These are phyloP conservation scores for Gallinago paraguaiae DNA, from an alignment of 2,113 vertebrate species.

Conservation along the genomic window DNA sequence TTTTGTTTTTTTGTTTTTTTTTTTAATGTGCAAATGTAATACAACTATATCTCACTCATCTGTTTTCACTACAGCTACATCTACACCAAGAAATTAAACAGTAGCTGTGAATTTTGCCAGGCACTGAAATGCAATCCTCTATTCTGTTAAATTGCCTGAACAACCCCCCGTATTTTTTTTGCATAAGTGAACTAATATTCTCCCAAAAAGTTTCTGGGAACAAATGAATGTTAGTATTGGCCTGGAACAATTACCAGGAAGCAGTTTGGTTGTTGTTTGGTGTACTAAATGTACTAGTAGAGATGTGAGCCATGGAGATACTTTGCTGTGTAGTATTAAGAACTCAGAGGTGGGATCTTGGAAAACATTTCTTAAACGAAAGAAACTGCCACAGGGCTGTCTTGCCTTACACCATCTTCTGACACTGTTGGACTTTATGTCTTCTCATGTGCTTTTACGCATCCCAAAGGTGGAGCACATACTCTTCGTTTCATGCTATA, in stretches of 20 bases:
- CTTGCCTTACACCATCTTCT: not conserved
- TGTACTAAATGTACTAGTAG: not conserved
- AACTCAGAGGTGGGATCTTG: not conserved
- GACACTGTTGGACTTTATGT: not conserved
- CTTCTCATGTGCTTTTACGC: not conserved
- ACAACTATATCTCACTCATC: not conserved
- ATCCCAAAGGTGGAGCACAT: not conserved
- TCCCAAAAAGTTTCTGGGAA: not conserved
- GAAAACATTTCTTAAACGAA: not conserved
- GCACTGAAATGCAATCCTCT: not conserved
- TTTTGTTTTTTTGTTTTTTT: not conserved
- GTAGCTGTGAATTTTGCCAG: not conserved
- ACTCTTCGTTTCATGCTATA: not conserved
- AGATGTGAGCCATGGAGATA: not conserved
- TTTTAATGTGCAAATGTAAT: not conserved
- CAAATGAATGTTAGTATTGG: not conserved
- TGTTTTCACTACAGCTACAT: not conserved
- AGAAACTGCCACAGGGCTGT: not conserved
- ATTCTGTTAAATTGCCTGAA: not conserved
- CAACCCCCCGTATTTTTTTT: not conserved
- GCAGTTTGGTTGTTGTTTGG: not conserved
- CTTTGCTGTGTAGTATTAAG: not conserved
- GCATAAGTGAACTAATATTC: not conserved
- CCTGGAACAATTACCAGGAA: not conserved
- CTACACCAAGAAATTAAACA: not conserved